phyloP scores from a whole-genome alignment of 2,888 invertebrate genomes.

The Cephus sareptanus region DNA sequence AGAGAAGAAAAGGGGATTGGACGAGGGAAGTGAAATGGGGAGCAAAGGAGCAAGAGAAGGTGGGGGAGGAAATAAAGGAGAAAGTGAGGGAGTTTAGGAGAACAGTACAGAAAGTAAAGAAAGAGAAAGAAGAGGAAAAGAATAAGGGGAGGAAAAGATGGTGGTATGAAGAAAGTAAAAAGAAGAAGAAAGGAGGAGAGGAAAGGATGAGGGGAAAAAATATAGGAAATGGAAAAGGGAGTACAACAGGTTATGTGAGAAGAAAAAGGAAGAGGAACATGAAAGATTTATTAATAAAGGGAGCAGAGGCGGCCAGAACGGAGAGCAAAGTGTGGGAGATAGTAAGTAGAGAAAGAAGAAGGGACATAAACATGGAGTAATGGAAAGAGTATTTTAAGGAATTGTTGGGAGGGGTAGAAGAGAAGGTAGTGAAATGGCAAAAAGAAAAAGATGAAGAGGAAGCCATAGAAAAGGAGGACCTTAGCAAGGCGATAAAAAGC shows the following conservation, averaged over 20 bases:
- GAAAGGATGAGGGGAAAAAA: not conserved
- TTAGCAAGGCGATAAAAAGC: not conserved
- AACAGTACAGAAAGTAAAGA: too few relatives aligned
- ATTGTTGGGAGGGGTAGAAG: not conserved
- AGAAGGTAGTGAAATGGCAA: not conserved
- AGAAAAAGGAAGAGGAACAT: not conserved
- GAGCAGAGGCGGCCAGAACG: not conserved
- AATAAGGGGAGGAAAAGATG: too few relatives aligned
- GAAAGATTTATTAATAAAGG: not conserved
- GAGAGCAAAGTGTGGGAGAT: not conserved
- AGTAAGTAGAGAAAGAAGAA: not conserved
- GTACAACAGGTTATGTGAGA: not conserved
- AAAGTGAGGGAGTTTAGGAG: not conserved
- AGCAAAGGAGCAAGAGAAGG: not conserved
- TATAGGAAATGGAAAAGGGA: not conserved
- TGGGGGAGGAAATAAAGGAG: not conserved
- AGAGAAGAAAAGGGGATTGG: not conserved
- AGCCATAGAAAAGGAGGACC: not conserved
- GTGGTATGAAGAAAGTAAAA: not conserved
- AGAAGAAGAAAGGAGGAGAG: not conserved
- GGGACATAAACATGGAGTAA: conserved; percentile 4
- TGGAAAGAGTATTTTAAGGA: conserved; percentile 9
- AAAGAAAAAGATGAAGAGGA: not conserved
- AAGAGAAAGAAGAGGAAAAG: too few relatives aligned
- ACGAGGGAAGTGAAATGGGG: not conserved